Percentiles rank a stretch among this genome's conserved stretches.
These are phyloP conservation scores for Leguminivora glycinivorella DNA, from an alignment of 1,140 invertebrate genomes.

Conservation along the genomic window DNA sequence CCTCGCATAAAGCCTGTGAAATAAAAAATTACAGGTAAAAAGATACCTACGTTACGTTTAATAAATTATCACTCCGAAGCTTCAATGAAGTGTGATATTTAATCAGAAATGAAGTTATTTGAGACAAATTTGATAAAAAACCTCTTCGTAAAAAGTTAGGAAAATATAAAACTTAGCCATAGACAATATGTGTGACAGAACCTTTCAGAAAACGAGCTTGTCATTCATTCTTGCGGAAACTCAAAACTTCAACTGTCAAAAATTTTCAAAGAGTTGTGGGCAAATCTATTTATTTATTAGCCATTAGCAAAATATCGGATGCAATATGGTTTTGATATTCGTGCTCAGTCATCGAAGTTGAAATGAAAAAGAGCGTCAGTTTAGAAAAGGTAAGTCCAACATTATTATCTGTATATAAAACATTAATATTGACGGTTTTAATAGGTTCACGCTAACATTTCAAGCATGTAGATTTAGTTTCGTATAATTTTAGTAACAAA, in stretches of 20 bases:
- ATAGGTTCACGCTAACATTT: background rate
- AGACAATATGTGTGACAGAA: conserved; percentile 1
- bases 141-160: too few species aligned
- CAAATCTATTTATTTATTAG: conserved; percentile 57
- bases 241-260: conserved; percentile 55
- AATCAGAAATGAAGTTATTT: too few species aligned
- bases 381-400: conserved; percentile 57
- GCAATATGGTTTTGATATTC: conserved; percentile 61
- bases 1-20: background rate
- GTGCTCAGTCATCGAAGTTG: conserved; percentile 60
- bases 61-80: too few species aligned
- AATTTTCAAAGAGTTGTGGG: conserved; percentile 59
- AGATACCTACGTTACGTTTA: too few species aligned
- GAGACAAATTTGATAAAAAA: too few species aligned
- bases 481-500: too few species aligned
- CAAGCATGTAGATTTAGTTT: too few species aligned
- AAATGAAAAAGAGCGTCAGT: conserved; percentile 68
- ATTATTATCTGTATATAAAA: background rate
- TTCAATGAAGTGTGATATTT: too few species aligned
- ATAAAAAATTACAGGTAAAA: too few species aligned
- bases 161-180: background rate
- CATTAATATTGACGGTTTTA: background rate
- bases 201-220: conserved; percentile 50
- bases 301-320: conserved; percentile 53
- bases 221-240: conserved; percentile 48